These are phyloP conservation scores for Oncorhynchus kisutch DNA, from an alignment of 2,113 vertebrate species.

Conservation along the genomic window DNA sequence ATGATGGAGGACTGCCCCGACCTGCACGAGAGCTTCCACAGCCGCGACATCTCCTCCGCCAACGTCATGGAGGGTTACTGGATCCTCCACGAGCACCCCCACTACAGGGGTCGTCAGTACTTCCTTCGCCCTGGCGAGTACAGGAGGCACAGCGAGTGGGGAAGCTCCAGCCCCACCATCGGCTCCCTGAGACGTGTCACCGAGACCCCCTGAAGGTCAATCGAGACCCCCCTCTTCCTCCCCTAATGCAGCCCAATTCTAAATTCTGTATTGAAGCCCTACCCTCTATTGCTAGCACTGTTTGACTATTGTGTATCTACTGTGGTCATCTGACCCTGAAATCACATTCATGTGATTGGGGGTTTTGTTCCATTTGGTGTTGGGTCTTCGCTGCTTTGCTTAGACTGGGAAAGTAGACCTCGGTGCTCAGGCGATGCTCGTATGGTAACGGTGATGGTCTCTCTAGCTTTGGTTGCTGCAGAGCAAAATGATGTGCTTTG, in stretches of 20 bases:
- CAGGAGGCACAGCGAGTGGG: constrained; percentile 36
- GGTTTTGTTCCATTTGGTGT: constrained; percentile 29
- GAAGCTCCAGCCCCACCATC: constrained; percentile 21
- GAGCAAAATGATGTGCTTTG: constrained; percentile 43
- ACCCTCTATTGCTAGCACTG: constrained; percentile 14
- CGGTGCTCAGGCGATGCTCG: constrained; percentile 29
- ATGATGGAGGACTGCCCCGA: constrained; percentile 30
- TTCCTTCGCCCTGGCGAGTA: constrained; percentile 35
- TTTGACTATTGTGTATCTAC: constrained; percentile 26
- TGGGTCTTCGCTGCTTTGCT: constrained; percentile 32
- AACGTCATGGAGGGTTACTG: constrained; percentile 38
- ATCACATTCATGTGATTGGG: constrained; percentile 28
- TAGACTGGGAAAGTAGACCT: constrained; percentile 33
- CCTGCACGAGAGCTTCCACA: constrained; percentile 23
- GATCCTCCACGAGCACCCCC: constrained; percentile 29
- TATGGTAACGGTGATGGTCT: constrained; percentile 18
- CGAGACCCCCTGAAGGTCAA: constrained; percentile 1
- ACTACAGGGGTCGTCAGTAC: constrained; percentile 27
- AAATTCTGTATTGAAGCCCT: not conserved
- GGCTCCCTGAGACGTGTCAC: constrained; percentile 34
- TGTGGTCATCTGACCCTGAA: constrained; percentile 9
- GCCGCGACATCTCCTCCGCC: constrained; percentile 21
- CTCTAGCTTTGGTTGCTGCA: constrained; percentile 42
- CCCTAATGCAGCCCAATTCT: constrained; percentile 4
- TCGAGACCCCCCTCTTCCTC: too few relatives aligned